phyloP scores from a whole-genome alignment of 2,113 vertebrate species.

The Etheostoma cragini region DNA sequence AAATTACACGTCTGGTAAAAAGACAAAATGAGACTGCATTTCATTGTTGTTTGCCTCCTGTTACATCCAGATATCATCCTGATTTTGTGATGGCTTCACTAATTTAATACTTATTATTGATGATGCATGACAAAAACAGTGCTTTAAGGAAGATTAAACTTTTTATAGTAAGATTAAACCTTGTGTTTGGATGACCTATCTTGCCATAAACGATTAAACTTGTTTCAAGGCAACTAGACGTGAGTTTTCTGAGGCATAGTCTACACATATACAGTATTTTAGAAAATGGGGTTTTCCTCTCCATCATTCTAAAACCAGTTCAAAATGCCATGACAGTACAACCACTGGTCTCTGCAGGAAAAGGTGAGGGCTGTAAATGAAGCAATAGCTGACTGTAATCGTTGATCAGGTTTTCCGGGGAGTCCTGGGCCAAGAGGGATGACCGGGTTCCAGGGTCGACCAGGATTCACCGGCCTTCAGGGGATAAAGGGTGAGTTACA shows the following conservation, averaged over 20 bases:
- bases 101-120: no score
- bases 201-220: neutral
- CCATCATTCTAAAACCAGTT: no score
- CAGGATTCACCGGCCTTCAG: constrained; percentile 70
- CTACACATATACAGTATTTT: no score
- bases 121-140: no score
- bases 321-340: neutral
- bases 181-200: no score
- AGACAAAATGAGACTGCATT: no score
- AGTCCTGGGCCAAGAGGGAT: constrained; percentile 75
- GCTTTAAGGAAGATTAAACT: no score
- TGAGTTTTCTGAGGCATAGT: no score
- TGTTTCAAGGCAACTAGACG: neutral
- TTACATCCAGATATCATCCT: neutral
- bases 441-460: constrained; percentile 68
- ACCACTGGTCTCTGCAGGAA: neutral
- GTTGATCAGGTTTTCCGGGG: constrained; percentile 72
- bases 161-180: no score
- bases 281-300: no score
- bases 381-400: neutral
- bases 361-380: neutral
- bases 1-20: neutral
- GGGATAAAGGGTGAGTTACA: constrained; percentile 79
- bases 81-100: no score
- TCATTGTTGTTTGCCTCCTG: neutral